phyloP scores from a whole-genome alignment of 2,888 invertebrate species.

The Eupithecia inturbata region DNA sequence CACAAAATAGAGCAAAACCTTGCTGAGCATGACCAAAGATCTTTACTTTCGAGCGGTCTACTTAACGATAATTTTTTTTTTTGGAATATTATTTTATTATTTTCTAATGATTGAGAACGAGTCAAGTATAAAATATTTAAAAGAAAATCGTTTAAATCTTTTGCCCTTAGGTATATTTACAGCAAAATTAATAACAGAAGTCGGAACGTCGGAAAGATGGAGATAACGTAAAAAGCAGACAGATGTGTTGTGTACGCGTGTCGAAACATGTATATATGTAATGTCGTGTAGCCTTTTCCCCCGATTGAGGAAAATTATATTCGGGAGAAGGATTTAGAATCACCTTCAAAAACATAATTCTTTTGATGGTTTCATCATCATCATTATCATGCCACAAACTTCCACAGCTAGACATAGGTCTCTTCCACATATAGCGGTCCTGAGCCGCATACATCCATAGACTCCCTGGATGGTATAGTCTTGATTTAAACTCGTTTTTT shows the following conservation, averaged over 20 bases:
- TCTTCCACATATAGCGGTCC: too few relatives aligned
- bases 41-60: too few relatives aligned
- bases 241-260: constrained; percentile 25
- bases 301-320: constrained; percentile 21
- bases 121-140: neutral
- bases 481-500: too few relatives aligned
- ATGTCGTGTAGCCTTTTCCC: constrained; percentile 13
- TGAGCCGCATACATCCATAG: too few relatives aligned
- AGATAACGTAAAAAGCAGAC: constrained; percentile 14
- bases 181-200: neutral
- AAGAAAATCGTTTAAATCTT: neutral
- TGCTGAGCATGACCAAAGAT: neutral
- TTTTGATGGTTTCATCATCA: neutral
- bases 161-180: neutral
- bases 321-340: neutral
- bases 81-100: neutral
- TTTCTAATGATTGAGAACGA: neutral
- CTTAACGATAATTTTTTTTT: too few relatives aligned
- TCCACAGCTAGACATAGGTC: too few relatives aligned
- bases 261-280: too few relatives aligned
- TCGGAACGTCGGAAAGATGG: neutral
- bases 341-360: neutral
- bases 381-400: too few relatives aligned
- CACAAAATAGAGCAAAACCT: neutral
- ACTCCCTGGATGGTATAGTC: too few relatives aligned